Evolutionary conservation across 2,797 vertebrate species (phyloP).

Genomic region (Pangasius macronema): DNA sequence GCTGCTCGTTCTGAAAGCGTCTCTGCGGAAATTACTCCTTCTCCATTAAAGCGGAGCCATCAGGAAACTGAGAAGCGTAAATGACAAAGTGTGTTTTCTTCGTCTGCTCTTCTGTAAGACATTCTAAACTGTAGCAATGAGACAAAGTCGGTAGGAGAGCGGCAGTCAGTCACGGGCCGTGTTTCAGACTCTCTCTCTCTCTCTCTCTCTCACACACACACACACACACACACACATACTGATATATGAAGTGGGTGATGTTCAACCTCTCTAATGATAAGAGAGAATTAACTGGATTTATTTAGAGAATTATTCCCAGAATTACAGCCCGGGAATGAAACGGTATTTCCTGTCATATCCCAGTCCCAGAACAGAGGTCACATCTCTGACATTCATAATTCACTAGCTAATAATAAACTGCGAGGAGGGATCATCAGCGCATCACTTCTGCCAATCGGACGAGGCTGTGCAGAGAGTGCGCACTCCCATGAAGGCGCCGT

Average conservation of each 20-base stretch:
- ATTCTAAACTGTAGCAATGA: not conserved
- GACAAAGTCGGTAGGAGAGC: not conserved
- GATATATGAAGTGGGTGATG: not conserved
- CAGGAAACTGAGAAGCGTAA: constrained; percentile 26
- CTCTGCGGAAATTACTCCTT: constrained; percentile 26
- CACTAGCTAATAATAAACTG: constrained; percentile 20
- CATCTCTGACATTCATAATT: constrained; percentile 1
- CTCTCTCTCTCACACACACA: not conserved
- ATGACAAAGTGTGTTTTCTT: constrained; percentile 29
- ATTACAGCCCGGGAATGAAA: not conserved
- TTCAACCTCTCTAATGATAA: not conserved
- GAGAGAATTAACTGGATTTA: not conserved
- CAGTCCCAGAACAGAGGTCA: constrained; percentile 10
- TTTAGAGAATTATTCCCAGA: too few species aligned
- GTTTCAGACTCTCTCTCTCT: too few species aligned
- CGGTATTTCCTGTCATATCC: constrained; percentile 3
- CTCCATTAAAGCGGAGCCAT: constrained; percentile 30
- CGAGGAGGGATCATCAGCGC: not conserved
- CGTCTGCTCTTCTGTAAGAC: not conserved
- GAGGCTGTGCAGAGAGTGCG: not conserved
- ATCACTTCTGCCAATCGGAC: not conserved
- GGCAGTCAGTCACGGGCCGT: not conserved
- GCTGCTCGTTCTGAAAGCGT: constrained; percentile 18
- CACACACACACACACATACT: not conserved
- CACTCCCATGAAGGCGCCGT: not conserved